Evolutionary conservation across 2,113 vertebrate genomes (phyloP), one percentile per base, ranked within the genome.

Genomic region (Clarias macrocephalus): DNA sequence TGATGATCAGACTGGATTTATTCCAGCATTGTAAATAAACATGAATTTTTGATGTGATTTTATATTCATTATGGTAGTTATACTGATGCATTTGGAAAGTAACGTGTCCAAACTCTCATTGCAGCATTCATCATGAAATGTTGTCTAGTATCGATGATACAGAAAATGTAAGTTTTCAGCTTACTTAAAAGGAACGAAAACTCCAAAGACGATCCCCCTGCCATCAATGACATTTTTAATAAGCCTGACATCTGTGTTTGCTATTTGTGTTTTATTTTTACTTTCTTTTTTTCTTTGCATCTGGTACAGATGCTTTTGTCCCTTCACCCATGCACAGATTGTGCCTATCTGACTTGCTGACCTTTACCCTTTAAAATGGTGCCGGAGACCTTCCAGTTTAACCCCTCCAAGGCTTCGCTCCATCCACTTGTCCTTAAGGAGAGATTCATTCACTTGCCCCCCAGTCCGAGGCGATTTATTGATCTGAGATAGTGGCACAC

Each of bases 321-420:
- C 18, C 23, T 84, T 86, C 9, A 83, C 73, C 80, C 90, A 25
- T 72, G 37, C 88, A 80, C 90, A 91, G 89, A 92, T 92, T 90
- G 90, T 88, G 88, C 42, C 84, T 88, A 87, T 87, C 84, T 89
- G 90, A 93, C 91, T 91, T 57, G 16, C 52, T 87, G 91, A 90
- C 88, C 92, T 92, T 91, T 94, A 90, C 76, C 89, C 84, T 91
- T 90, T 90, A 77, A 10, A 72, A 85, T 85, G 72, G 33, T 90
- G 33, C 80, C 10, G 11, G 81, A 86, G 87, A n/a, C 89, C 68
- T 52, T 89, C 23, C 48, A 28, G 88, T 72, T 79, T 83, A 87
- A 90, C 80, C 83, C 80, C 82, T 30, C 48, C 33, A 70, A 81
- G 63, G 82, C 80, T 76, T 59, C 25, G 81, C 86, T 59, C 18